Percentiles rank a stretch among this genome's conserved stretches.
Evolutionary conservation across 2,797 vertebrate genomes (phyloP).

Genomic region (Myotis planiceps): DNA sequence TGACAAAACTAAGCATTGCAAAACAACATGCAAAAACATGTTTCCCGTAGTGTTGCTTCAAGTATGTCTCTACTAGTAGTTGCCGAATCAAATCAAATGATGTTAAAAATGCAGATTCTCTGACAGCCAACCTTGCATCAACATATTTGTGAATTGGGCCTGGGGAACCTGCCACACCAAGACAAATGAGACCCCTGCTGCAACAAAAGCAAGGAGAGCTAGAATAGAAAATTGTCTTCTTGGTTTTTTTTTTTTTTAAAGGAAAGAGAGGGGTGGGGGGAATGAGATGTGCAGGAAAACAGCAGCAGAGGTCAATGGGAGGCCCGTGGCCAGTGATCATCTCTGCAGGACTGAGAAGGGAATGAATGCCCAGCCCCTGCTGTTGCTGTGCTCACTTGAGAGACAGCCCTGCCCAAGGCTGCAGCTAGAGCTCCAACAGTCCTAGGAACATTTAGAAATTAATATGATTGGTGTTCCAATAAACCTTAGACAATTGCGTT

Average conservation of each 20-base stretch:
- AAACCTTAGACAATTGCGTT: conserved; percentile 55
- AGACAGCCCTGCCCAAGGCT: neutral
- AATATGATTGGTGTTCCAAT: conserved; percentile 53
- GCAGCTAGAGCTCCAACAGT: neutral
- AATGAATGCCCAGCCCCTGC: neutral
- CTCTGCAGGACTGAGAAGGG: neutral
- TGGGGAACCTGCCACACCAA: neutral
- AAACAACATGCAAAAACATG: neutral
- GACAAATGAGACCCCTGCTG: neutral
- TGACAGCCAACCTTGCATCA: neutral
- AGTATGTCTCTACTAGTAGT: neutral
- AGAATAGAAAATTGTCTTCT: neutral
- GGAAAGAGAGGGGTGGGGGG: neutral
- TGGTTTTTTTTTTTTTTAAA: no score
- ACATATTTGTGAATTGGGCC: neutral
- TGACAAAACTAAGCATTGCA: neutral
- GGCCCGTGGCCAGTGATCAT: neutral
- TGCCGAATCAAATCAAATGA: neutral
- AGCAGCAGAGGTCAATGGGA: neutral
- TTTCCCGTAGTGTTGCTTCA: neutral
- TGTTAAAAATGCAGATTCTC: neutral
- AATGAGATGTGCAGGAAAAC: neutral
- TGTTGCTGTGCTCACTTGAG: neutral
- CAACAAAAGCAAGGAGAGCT: neutral
- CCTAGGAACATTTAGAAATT: conserved; percentile 58